These are phyloP conservation scores for Vannuccia rotundouncinata DNA, from an alignment of 2,888 invertebrate species.

Conservation along the genomic window DNA sequence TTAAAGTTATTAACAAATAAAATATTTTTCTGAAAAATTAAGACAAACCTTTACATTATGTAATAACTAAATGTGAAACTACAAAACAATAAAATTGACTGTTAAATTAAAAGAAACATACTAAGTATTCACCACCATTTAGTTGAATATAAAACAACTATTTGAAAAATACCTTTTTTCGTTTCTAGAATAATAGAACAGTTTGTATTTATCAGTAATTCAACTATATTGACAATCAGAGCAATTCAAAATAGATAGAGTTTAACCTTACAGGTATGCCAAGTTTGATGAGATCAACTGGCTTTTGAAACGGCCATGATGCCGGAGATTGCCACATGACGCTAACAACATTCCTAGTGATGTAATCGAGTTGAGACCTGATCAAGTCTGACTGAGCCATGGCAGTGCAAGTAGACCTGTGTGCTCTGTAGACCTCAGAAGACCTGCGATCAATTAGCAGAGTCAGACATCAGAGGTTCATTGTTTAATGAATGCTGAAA, in stretches of 20 bases:
- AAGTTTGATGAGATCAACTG: neutral
- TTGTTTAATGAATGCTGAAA: no score
- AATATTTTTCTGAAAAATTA: no score
- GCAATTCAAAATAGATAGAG: neutral
- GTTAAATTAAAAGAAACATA: no score
- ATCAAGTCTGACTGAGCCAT: neutral
- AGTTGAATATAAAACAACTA: no score
- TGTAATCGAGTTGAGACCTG: neutral
- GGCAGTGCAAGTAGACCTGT: no score
- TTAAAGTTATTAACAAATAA: neutral
- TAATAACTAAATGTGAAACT: neutral
- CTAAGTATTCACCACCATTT: no score
- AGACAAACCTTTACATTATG: neutral
- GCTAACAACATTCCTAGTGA: neutral
- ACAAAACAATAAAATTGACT: no score
- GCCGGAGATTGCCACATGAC: neutral
- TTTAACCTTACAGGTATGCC: neutral
- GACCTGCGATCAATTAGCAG: no score
- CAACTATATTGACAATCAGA: neutral
- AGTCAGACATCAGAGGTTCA: no score
- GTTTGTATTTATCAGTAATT: neutral
- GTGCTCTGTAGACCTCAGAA: no score
- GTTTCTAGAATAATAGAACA: neutral
- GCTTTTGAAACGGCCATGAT: conserved; percentile 10
- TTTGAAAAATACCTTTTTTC: no score